A percentile compares a stretch with the other conserved stretches of the same genome.
phyloP scores from a whole-genome alignment of 2,113 vertebrate genomes.

The Oostethus manadensis region DNA sequence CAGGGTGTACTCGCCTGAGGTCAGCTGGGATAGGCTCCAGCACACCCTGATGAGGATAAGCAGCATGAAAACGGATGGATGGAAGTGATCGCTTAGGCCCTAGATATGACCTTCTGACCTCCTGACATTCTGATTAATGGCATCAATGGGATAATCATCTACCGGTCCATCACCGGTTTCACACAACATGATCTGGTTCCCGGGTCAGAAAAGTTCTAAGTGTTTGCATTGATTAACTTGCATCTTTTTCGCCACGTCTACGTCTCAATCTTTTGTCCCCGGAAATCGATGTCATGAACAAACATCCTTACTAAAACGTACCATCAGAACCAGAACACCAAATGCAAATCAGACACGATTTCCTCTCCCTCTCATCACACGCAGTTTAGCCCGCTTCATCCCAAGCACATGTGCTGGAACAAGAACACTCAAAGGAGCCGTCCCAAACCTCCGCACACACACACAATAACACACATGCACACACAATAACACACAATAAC shows the following conservation, averaged over 20 bases:
- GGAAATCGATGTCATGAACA: not conserved
- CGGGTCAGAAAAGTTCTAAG: too few species aligned
- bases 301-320: not conserved
- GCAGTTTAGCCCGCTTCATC: slow-evolving; percentile 48
- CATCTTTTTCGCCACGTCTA: not conserved
- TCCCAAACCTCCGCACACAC: slow-evolving; percentile 55
- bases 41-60: too few species aligned
- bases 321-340: not conserved
- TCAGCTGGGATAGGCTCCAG: too few species aligned
- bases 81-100: too few species aligned
- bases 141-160: too few species aligned
- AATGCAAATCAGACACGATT: slow-evolving; percentile 11
- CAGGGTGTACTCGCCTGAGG: too few species aligned
- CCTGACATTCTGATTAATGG: too few species aligned
- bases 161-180: too few species aligned
- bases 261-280: not conserved
- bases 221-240: not conserved
- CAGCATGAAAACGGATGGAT: too few species aligned
- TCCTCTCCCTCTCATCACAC: slow-evolving; percentile 3
- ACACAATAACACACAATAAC: slow-evolving; percentile 3
- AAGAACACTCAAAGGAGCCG: slow-evolving; percentile 57
- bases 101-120: too few species aligned
- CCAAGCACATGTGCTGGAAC: slow-evolving; percentile 66
- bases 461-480: slow-evolving; percentile 14
- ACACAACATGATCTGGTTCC: too few species aligned